Evolutionary conservation across 2,113 vertebrate genomes (phyloP).

Genomic region (Corapipo altera): DNA sequence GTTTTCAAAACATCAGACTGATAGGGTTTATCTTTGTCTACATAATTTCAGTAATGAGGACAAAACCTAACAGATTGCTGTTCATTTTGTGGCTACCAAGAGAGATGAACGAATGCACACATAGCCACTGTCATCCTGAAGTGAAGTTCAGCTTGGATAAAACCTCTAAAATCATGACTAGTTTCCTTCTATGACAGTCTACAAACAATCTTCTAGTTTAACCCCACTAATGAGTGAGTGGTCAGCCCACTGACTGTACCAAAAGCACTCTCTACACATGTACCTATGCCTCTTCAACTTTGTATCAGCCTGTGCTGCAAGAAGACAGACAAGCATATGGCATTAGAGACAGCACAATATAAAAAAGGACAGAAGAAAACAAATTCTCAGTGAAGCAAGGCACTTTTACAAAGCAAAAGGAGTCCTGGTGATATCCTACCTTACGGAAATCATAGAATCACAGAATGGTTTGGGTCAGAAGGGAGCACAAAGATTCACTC

Average conservation of each 20-base stretch:
- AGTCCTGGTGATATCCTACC: neutral
- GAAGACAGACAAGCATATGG: neutral
- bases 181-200: neutral
- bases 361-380: neutral
- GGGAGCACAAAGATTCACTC: neutral
- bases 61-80: neutral
- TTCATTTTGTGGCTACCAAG: neutral
- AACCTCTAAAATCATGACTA: neutral
- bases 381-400: neutral
- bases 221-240: accelerated
- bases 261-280: neutral
- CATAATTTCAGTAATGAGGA: neutral
- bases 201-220: neutral
- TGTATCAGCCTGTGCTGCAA: neutral
- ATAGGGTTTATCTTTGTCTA: neutral
- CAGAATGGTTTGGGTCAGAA: neutral
- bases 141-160: neutral
- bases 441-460: neutral
- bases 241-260: neutral
- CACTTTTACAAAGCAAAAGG: neutral
- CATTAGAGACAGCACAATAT: neutral
- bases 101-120: neutral
- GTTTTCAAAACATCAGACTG: neutral
- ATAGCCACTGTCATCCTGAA: neutral
- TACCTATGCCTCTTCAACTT: neutral